Percentiles rank a stretch among this genome's conserved stretches.
Conservation (phyloP, 2,113 vertebrate genomes). For the Bathybates hornii region DNA sequence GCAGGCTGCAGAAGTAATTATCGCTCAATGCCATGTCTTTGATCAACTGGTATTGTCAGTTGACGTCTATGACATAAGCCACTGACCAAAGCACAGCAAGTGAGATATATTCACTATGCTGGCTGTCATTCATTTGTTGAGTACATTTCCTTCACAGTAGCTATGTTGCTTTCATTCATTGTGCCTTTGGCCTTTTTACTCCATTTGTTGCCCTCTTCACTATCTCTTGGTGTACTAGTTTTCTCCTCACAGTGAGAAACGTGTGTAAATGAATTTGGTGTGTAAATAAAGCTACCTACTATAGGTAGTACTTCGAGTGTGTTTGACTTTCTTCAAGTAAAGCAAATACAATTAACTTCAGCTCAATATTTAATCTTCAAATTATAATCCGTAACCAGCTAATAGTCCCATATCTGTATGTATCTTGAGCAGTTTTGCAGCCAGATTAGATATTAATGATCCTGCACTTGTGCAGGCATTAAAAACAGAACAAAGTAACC, state of each 20-base stretch:
- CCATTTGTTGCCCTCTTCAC: background rate
- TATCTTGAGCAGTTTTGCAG: background rate
- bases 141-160: background rate
- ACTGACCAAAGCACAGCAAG: conserved; percentile 1
- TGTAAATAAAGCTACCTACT: background rate
- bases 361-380: background rate
- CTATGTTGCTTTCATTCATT: background rate
- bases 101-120: background rate
- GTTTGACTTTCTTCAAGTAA: background rate
- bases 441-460: background rate
- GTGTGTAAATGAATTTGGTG: background rate
- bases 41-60: conserved; percentile 49
- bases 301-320: background rate
- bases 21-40: conserved; percentile 20
- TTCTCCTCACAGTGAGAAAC: background rate
- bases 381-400: background rate
- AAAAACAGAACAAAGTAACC: background rate
- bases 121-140: background rate
- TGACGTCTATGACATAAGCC: conserved; percentile 5
- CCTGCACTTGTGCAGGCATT: background rate
- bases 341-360: background rate
- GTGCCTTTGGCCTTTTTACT: background rate
- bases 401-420: background rate
- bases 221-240: background rate
- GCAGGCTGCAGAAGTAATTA: conserved; percentile 47